Evolutionary conservation across 1,140 invertebrate species (phyloP).

Genomic region (Acromyrmex charruanus): DNA sequence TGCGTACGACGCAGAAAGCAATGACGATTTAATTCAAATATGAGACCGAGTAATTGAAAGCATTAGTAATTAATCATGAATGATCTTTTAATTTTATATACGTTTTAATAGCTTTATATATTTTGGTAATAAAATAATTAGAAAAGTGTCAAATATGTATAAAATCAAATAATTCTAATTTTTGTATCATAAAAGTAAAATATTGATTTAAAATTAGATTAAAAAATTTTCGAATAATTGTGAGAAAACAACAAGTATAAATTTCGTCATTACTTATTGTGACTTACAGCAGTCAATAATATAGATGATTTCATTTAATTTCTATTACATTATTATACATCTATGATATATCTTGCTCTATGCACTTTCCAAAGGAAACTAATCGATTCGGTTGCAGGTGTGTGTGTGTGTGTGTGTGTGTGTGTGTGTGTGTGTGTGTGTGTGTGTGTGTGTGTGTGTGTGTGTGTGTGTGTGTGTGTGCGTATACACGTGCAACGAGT

Average conservation of each 20-base stretch:
- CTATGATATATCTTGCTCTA: neutral
- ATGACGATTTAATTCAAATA: slow-evolving; percentile 18
- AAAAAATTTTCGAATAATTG: neutral
- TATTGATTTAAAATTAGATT: slow-evolving; percentile 6
- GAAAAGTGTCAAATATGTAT: neutral
- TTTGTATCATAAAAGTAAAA: neutral
- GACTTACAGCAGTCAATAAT: neutral
- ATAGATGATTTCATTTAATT: neutral
- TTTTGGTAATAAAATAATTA: neutral
- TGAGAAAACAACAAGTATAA: neutral
- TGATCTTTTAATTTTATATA: neutral
- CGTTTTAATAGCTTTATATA: neutral
- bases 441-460: neutral
- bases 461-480: neutral
- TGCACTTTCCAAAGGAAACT: slow-evolving; percentile 24
- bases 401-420: neutral
- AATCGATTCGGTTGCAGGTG: neutral
- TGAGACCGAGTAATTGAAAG: neutral
- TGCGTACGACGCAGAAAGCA: neutral
- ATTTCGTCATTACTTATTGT: neutral
- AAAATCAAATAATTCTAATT: neutral
- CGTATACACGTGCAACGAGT: slow-evolving; percentile 4
- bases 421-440: neutral
- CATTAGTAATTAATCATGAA: neutral
- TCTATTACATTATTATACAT: neutral